Evolutionary conservation across 1,140 invertebrate species (phyloP).

Genomic region (Bombus cullumanus): DNA sequence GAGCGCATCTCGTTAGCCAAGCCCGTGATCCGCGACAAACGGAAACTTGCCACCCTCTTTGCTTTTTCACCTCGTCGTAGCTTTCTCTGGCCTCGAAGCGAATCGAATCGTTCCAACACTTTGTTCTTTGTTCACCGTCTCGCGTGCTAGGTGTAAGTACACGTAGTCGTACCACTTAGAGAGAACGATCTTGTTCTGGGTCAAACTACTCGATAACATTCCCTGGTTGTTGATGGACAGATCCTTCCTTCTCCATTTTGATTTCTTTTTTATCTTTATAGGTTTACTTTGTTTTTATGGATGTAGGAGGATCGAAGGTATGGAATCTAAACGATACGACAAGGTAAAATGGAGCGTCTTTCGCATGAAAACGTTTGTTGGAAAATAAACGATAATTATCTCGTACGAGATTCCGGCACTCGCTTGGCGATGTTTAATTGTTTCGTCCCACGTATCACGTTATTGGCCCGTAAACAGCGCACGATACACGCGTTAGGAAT

Average conservation of each 20-base stretch:
- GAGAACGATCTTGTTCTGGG: not conserved
- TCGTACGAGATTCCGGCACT: slow-evolving; percentile 2
- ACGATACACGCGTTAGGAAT: slow-evolving; percentile 32
- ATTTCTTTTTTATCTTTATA: not conserved
- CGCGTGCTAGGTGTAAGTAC: not conserved
- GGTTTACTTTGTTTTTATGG: not conserved
- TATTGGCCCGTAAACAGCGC: slow-evolving; percentile 40
- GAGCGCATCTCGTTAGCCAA: slow-evolving; percentile 62
- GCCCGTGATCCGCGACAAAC: slow-evolving; percentile 41
- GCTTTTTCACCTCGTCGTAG: not conserved
- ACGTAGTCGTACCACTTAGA: slow-evolving; percentile 5
- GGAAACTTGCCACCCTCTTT: slow-evolving; percentile 5
- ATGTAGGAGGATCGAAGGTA: too few species aligned
- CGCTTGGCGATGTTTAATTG: slow-evolving; percentile 36
- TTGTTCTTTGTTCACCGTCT: not conserved
- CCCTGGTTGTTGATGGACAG: not conserved
- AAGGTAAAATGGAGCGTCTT: not conserved
- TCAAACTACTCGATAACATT: not conserved
- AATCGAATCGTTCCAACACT: slow-evolving; percentile 32
- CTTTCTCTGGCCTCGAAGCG: not conserved
- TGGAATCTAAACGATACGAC: too few species aligned
- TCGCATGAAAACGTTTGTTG: slow-evolving; percentile 5
- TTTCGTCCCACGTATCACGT: slow-evolving; percentile 20
- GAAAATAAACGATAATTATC: slow-evolving; percentile 39
- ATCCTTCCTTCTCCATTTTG: not conserved